Conservation (phyloP, 1,140 invertebrate genomes). For the Apis dorsata region DNA sequence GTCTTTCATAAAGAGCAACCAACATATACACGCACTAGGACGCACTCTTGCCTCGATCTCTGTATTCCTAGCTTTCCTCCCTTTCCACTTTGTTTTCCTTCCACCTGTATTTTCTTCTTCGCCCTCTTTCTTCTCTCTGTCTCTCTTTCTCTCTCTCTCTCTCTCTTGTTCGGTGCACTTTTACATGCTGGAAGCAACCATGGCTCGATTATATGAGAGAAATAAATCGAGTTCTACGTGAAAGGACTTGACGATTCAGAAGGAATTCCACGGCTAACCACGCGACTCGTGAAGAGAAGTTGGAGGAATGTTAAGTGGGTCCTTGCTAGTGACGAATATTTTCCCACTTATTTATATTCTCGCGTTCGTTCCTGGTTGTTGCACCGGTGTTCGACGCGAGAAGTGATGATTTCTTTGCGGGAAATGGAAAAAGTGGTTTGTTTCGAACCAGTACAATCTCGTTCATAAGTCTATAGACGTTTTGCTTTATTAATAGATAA, state of each 20-base stretch:
- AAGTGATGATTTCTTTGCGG: too few relatives aligned
- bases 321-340: constrained; percentile 17
- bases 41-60: constrained; percentile 54
- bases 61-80: constrained; percentile 42
- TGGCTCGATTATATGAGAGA: constrained; percentile 70
- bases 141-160: neutral
- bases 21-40: constrained; percentile 59
- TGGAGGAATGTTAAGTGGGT: constrained; percentile 55
- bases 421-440: too few relatives aligned
- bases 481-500: too few relatives aligned
- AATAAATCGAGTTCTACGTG: constrained; percentile 72
- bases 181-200: constrained; percentile 57
- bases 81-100: constrained; percentile 46
- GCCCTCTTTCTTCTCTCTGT: neutral
- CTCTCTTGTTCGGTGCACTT: constrained; percentile 14
- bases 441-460: too few relatives aligned
- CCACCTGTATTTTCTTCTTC: constrained; percentile 13
- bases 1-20: constrained; percentile 71
- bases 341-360: constrained; percentile 11
- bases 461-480: too few relatives aligned
- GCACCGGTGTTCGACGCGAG: too few relatives aligned
- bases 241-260: constrained; percentile 64
- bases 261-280: constrained; percentile 54
- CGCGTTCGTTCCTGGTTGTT: neutral
- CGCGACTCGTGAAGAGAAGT: constrained; percentile 43